These are phyloP conservation scores for Desmodus rotundus DNA, from an alignment of 2,113 vertebrate genomes.

Conservation along the genomic window DNA sequence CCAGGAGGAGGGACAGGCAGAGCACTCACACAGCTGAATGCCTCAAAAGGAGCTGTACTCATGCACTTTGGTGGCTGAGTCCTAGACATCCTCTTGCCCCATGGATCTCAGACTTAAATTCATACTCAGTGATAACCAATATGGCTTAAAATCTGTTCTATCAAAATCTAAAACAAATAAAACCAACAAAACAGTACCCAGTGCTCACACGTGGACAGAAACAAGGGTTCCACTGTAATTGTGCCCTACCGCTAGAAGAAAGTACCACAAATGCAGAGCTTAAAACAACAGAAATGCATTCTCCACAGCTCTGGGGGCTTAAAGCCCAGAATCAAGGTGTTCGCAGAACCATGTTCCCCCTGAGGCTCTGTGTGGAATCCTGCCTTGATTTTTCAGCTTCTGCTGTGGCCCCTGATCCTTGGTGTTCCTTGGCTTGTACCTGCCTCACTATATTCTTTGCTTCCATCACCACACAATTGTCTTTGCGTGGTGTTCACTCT, in stretches of 20 bases:
- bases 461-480: fast-evolving
- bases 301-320: not conserved
- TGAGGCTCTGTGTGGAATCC: not conserved
- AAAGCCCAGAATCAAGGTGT: no score
- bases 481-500: not conserved
- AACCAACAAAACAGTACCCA: not conserved
- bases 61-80: not conserved
- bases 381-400: not conserved
- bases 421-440: not conserved
- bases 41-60: not conserved
- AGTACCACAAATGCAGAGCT: not conserved
- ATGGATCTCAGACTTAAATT: not conserved
- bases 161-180: not conserved
- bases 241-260: not conserved
- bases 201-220: not conserved
- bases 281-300: not conserved
- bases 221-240: no score
- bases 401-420: not conserved
- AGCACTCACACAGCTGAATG: not conserved
- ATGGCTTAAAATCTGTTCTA: not conserved
- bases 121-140: not conserved
- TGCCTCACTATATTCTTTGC: not conserved
- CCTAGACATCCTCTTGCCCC: not conserved
- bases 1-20: not conserved
- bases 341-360: no score